These are phyloP conservation scores for Heterodera filipjevi DNA, from an alignment of 2,888 invertebrate genomes.

Conservation along the genomic window DNA sequence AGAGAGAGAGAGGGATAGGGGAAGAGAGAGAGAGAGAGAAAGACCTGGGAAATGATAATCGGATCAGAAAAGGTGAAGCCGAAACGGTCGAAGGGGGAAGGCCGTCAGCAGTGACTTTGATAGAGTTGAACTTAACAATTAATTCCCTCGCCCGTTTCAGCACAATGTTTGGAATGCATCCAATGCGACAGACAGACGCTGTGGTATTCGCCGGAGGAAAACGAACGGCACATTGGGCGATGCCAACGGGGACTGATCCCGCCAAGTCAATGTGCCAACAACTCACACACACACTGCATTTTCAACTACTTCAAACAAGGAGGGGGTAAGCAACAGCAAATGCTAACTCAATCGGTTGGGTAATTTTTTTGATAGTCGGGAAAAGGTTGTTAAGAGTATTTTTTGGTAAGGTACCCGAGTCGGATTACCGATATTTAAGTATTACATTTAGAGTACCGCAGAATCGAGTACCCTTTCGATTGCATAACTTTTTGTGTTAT, in stretches of 20 bases:
- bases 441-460: no score
- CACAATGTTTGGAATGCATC: slow-evolving; percentile 50
- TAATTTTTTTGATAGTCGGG: no score
- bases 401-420: no score
- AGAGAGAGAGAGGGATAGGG: no score
- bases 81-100: background rate
- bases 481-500: no score
- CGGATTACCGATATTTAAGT: no score
- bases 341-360: background rate
- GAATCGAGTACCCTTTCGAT: no score
- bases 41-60: no score
- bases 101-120: background rate
- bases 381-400: no score
- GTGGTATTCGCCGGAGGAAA: slow-evolving; percentile 57
- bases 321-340: slow-evolving; percentile 15
- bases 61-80: background rate
- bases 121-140: no score
- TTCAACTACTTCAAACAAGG: slow-evolving; percentile 53
- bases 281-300: slow-evolving; percentile 60
- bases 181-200: slow-evolving; percentile 52
- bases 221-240: slow-evolving; percentile 49
- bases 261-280: slow-evolving; percentile 52
- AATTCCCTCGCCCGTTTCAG: slow-evolving; percentile 29
- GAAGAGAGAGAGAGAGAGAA: no score
- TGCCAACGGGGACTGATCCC: slow-evolving; percentile 53